Evolutionary conservation across 2,113 vertebrate species (phyloP).

Genomic region (Smithornis capensis): DNA sequence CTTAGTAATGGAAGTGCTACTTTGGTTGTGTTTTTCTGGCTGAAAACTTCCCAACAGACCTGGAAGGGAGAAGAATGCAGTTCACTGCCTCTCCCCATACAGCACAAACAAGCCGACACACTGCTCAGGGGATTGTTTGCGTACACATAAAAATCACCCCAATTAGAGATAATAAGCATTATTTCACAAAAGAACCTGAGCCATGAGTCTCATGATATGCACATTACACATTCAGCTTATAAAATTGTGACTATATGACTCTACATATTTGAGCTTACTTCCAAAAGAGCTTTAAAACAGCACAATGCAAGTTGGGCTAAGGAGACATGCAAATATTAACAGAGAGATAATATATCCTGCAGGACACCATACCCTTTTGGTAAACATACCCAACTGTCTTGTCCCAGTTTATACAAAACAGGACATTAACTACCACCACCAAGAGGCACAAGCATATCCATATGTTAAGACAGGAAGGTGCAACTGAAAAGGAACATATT

Average conservation of each 20-base stretch:
- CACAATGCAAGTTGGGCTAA: background rate
- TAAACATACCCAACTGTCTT: background rate
- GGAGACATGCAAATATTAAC: background rate
- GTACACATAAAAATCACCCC: background rate
- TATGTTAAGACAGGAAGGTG: background rate
- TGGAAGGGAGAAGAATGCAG: background rate
- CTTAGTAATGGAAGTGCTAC: background rate
- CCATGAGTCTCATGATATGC: background rate
- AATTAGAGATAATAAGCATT: background rate
- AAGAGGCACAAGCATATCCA: background rate
- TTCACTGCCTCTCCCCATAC: background rate
- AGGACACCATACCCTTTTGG: background rate
- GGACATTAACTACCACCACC: background rate
- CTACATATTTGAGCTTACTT: background rate
- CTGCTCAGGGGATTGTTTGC: background rate
- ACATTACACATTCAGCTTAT: background rate
- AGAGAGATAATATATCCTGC: background rate
- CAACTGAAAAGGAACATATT: background rate
- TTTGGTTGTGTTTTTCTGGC: background rate
- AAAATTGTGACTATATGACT: background rate
- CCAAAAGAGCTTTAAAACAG: background rate
- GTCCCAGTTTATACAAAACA: background rate
- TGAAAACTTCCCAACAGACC: background rate
- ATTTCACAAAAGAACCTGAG: background rate
- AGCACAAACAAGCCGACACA: background rate